Evolutionary conservation across 2,113 vertebrate genomes (phyloP).

Genomic region (Bubo bubo): DNA sequence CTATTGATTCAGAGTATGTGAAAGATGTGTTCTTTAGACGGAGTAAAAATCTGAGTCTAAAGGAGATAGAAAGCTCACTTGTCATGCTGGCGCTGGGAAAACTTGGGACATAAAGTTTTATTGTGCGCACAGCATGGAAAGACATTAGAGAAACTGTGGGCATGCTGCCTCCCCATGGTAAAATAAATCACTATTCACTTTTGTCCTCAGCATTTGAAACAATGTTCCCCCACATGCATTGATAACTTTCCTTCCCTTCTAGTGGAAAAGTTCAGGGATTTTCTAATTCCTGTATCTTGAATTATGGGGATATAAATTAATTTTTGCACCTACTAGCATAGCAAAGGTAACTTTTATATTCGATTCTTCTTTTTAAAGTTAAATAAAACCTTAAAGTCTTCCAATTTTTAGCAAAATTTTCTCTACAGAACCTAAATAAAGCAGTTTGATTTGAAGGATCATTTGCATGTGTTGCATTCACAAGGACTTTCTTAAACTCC

Average conservation of each 20-base stretch:
- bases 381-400: neutral
- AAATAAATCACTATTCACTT: neutral
- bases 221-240: neutral
- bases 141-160: neutral
- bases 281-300: neutral
- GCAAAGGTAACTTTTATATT: neutral
- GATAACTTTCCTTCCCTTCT: neutral
- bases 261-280: neutral
- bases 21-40: neutral
- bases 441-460: neutral
- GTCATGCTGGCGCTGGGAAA: neutral
- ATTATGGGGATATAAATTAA: neutral
- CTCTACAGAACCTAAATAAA: neutral
- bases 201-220: neutral
- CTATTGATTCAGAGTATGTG: neutral
- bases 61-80: neutral
- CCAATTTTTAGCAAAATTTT: neutral
- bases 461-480: neutral
- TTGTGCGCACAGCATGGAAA: neutral
- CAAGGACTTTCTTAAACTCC: neutral
- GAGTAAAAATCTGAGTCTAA: neutral
- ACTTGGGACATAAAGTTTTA: neutral
- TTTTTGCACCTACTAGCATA: neutral
- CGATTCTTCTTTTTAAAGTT: neutral
- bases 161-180: neutral